Base-by-base conservation (phyloP, 2,113 vertebrate species). In the Sturnus vulgaris region DNA sequence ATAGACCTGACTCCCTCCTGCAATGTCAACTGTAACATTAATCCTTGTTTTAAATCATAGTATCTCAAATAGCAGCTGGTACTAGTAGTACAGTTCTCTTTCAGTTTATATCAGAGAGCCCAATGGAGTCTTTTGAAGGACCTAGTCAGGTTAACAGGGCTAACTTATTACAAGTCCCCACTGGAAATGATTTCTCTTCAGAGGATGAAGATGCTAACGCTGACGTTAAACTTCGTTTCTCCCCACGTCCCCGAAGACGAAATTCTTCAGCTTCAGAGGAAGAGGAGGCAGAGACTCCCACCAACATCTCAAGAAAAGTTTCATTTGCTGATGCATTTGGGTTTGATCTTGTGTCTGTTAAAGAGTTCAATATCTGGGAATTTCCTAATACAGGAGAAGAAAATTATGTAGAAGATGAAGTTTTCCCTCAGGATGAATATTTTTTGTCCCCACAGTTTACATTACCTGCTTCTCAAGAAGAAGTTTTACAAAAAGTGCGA, bases 291-390 rank as follows among this genome's bases (percentile, higher is more conserved):
- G 98, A 98, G 16, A 76, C 88, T 9, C 96, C 98, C 16, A 61
- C 93, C 23, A 96, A 93, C 28, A 82, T 96, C 10, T 61, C 97
- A 75, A 98, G 99, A 94, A 99, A 98, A 97, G 99, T 99, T 96
- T 99, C 99, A 3, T 99, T 99, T 78, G 99, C 99, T 24, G 99
- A 99, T 92, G 98, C 98, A 5, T 99, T 99, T 94, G 99, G 99
- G 66, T 98, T 99, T 86, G 97, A 99, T 96, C 98, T 99, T 84
- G 99, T 99, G 63, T 99, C 99, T 11, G 98, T 99, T 78, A 99
- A 99, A 97, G 99, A 99, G 97, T 99, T 99, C 13, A 97, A 99
- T 94, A 97, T 82, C 61, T 98, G 97, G 91, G 98, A 98, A 31
- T 69, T 88, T 97, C 93, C 98, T 10, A 96, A 61, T 83, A 49